Percentiles rank a stretch among this genome's conserved stretches.
phyloP scores from a whole-genome alignment of 2,888 invertebrate genomes.

The Acronicta alni region DNA sequence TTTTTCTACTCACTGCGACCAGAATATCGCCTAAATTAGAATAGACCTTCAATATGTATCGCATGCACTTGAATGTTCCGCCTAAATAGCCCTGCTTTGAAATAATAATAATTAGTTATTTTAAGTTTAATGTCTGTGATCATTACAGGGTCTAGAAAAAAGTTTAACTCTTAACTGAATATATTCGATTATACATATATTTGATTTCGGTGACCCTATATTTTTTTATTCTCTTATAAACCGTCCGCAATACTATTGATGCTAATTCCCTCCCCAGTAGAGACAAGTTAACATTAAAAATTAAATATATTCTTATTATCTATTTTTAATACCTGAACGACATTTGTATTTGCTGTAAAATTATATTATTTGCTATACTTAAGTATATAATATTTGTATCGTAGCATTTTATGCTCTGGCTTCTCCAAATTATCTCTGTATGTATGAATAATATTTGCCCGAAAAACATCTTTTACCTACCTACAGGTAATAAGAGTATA shows the following conservation, averaged over 20 bases:
- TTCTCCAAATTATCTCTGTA: not conserved
- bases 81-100: conserved; percentile 1
- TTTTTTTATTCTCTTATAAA: conserved; percentile 1
- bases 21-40: not conserved
- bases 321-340: not conserved
- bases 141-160: conserved; percentile 41
- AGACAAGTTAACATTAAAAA: not conserved
- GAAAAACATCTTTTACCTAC: not conserved
- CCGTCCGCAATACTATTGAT: conserved; percentile 38
- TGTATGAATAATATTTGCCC: not conserved
- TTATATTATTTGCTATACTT: not conserved
- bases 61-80: not conserved
- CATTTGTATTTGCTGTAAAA: no score
- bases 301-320: conserved; percentile 11
- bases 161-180: conserved; percentile 5
- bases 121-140: conserved; percentile 49
- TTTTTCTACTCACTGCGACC: no score
- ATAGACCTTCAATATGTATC: not conserved
- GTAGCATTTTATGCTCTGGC: not conserved
- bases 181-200: not conserved
- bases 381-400: not conserved
- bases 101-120: conserved; percentile 23
- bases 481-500: not conserved
- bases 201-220: conserved; percentile 1
- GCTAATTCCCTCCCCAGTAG: conserved; percentile 21